A percentile compares a stretch with the other conserved stretches of the same genome.
Evolutionary conservation across 2,888 invertebrate species (phyloP).

Genomic region (Odontocolon sp.): DNA sequence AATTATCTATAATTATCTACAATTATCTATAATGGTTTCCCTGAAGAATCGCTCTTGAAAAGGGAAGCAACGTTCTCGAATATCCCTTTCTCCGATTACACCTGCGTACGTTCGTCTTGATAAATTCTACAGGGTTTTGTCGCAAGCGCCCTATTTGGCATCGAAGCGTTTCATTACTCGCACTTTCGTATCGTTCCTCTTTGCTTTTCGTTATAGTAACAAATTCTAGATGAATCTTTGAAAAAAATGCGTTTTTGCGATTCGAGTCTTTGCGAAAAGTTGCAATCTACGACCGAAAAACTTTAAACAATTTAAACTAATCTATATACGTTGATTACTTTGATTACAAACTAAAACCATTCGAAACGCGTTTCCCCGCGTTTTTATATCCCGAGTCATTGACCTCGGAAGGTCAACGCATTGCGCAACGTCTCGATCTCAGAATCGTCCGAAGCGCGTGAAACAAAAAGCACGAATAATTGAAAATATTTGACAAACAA

Average conservation of each 20-base stretch:
- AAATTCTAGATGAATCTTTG: background rate
- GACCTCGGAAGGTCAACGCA: conserved; percentile 42
- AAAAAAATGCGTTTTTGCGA: background rate
- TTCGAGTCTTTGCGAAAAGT: background rate
- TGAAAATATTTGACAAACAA: conserved; percentile 4
- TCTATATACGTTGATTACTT: conserved; percentile 15
- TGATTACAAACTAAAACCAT: conserved; percentile 25
- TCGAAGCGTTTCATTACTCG: conserved; percentile 76
- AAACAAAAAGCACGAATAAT: too few species aligned
- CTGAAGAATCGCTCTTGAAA: too few species aligned
- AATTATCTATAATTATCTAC: too few species aligned
- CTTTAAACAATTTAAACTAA: background rate
- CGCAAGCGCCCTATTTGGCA: conserved; percentile 69
- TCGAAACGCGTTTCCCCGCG: too few species aligned
- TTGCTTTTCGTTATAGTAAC: background rate
- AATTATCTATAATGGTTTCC: too few species aligned
- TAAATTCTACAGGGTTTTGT: conserved; percentile 73
- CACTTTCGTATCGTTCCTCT: conserved; percentile 68
- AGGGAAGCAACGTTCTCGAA: too few species aligned
- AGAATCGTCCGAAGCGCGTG: too few species aligned
- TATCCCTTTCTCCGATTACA: conserved; percentile 57
- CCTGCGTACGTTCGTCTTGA: conserved; percentile 32
- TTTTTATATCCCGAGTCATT: conserved; percentile 48
- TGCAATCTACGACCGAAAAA: too few species aligned
- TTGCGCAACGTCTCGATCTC: conserved; percentile 30